A percentile compares a stretch with the other conserved stretches of the same genome.
These are phyloP conservation scores for Drosophila colorata DNA, from an alignment of 2,888 invertebrate genomes.

Conservation along the genomic window DNA sequence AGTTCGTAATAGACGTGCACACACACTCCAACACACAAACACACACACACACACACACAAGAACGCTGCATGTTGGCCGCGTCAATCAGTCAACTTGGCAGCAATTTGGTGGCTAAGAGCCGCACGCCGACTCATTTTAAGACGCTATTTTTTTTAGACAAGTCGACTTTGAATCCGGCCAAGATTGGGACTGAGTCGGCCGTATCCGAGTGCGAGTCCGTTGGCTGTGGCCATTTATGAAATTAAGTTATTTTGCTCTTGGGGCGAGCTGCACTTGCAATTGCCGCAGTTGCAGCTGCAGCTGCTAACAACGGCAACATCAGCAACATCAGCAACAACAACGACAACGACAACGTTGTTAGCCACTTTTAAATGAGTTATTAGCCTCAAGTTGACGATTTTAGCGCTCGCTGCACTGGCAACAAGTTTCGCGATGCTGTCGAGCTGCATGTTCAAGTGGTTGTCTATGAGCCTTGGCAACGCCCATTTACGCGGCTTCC, in stretches of 20 bases:
- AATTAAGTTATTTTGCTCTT: slow-evolving; percentile 84
- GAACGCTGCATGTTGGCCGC: slow-evolving; percentile 22
- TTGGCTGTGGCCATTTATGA: slow-evolving; percentile 81
- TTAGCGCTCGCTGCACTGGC: slow-evolving; percentile 46
- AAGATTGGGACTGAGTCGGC: slow-evolving; percentile 11
- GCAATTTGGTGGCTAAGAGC: slow-evolving; percentile 71
- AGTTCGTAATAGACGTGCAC: slow-evolving; percentile 54
- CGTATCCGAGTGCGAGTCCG: slow-evolving; percentile 6
- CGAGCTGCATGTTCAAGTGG: slow-evolving; percentile 12
- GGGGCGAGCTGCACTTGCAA: slow-evolving; percentile 66
- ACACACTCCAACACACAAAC: background rate
- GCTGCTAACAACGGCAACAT: slow-evolving; percentile 19
- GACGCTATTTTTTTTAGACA: slow-evolving; percentile 23
- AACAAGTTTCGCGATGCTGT: slow-evolving; percentile 51
- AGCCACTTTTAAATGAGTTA: slow-evolving; percentile 78
- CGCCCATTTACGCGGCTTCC: slow-evolving; percentile 63
- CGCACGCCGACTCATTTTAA: slow-evolving; percentile 30
- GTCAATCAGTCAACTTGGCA: slow-evolving; percentile 72
- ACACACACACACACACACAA: background rate
- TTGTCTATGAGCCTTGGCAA: slow-evolving; percentile 54
- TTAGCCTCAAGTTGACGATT: slow-evolving; percentile 75
- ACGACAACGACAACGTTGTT: slow-evolving; percentile 46
- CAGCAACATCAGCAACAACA: slow-evolving; percentile 41
- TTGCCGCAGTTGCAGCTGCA: slow-evolving; percentile 36
- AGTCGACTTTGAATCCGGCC: slow-evolving; percentile 30